These are phyloP conservation scores for Scelioninae gen. 1 DNA, from an alignment of 2,888 invertebrate genomes.

Conservation along the genomic window DNA sequence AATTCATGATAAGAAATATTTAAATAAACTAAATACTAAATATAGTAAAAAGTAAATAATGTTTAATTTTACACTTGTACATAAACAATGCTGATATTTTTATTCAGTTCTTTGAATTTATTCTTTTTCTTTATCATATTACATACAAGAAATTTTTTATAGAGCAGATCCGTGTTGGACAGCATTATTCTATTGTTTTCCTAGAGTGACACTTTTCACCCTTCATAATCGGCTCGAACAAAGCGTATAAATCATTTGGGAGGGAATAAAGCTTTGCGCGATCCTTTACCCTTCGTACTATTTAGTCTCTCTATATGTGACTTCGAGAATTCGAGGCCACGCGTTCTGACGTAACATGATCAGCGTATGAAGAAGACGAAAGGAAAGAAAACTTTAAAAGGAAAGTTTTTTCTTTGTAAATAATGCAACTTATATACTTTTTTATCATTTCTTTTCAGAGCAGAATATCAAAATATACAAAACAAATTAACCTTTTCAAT, in stretches of 20 bases:
- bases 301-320: conserved; percentile 41
- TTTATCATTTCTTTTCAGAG: too few relatives aligned
- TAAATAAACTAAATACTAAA: too few relatives aligned
- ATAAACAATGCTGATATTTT: too few relatives aligned
- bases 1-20: too few relatives aligned
- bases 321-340: conserved; percentile 40
- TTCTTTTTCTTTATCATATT: neutral
- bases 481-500: too few relatives aligned
- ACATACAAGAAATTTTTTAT: neutral
- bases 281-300: conserved; percentile 34
- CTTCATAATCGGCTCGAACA: conserved; percentile 40
- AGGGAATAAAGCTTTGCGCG: conserved; percentile 50
- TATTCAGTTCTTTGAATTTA: neutral
- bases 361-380: neutral
- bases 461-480: too few relatives aligned
- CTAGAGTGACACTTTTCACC: conserved; percentile 50
- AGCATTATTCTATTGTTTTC: conserved; percentile 35
- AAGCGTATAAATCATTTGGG: conserved; percentile 50
- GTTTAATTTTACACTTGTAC: too few relatives aligned
- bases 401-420: neutral
- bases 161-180: conserved; percentile 13
- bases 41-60: too few relatives aligned
- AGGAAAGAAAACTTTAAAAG: neutral
- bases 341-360: conserved; percentile 12
- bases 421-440: too few relatives aligned